Base-by-base conservation (phyloP, 2,888 invertebrate genomes). In the Plagodis dolabraria region DNA sequence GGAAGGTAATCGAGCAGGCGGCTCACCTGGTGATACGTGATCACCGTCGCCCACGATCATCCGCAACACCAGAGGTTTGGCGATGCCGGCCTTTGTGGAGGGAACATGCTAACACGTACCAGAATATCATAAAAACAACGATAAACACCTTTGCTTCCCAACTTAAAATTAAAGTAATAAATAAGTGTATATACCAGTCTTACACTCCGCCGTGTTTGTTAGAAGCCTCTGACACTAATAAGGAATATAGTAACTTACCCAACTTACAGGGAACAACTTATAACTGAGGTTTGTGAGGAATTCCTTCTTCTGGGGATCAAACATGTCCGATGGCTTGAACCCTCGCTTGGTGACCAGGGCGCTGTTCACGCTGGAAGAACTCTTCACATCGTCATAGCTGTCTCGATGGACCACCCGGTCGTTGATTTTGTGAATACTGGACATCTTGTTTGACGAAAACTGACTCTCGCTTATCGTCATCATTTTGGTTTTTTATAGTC, bases 261-360 rank as follows among this genome's bases (percentile, higher is more conserved):
- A 94, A 86, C 95, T 95, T 91, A 96, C 94, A 93, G 96, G 96
- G 86, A 96, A 96, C 83, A 98, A 95, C 89, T 96, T 95, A 82
- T 95, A 95, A 79, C 97, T 97, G 82, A 98, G 94, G 80, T 95
- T 95, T 52, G 96, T 95, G 70, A 98, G 94, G 86, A 97, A 96
- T 77, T 95, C 95, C 82, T 95, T 95, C 88, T 97, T 97, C 71
- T 93, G 93, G 0, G 97, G 97, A 87, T 98, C 97, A 80, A 95
- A 95, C 85, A 95, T 94, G 87, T 98, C 97, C 2, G 97, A 97
- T 0, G 97, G 97, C 77, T 96, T 97, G 87, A 96, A 97, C 40
- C 97, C 97, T 36, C 97, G 93, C 67, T 94, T 94, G 53, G 94
- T 95, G 77, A 96, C 94, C 63, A 96, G 93, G 11, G 94, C 93